Evolutionary conservation across 2,888 invertebrate genomes (phyloP).

Genomic region (Drosophila phalerata): DNA sequence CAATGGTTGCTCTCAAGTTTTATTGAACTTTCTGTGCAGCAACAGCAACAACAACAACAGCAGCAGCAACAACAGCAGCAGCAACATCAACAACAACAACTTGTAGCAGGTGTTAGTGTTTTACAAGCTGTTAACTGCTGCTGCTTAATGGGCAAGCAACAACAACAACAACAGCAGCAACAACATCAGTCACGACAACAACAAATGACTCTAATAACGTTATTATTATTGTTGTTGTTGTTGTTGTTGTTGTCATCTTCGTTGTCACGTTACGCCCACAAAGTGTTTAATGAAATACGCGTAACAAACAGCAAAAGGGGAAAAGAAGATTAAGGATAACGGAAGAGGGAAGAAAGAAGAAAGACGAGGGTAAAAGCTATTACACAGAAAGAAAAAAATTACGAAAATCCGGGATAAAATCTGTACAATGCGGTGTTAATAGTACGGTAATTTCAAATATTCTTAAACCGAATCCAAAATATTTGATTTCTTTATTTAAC

Average conservation of each 20-base stretch:
- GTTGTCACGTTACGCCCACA: conserved; percentile 56
- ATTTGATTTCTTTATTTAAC: too few relatives aligned
- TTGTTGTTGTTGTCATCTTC: conserved; percentile 33
- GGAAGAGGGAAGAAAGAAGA: not conserved
- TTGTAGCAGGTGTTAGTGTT: conserved; percentile 77
- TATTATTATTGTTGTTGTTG: conserved; percentile 12
- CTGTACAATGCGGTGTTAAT: too few relatives aligned
- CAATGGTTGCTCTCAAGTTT: conserved; percentile 56
- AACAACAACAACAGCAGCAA: conserved; percentile 16
- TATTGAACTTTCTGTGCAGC: conserved; percentile 68
- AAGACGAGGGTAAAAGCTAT: not conserved
- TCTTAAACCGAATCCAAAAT: too few relatives aligned
- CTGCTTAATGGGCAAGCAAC: conserved; percentile 65
- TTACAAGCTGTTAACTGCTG: conserved; percentile 79
- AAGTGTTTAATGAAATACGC: conserved; percentile 43
- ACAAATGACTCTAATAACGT: conserved; percentile 23
- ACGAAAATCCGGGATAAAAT: too few relatives aligned
- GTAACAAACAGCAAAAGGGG: not conserved
- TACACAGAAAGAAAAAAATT: too few relatives aligned
- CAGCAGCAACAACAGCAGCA: conserved; percentile 29
- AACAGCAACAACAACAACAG: conserved; percentile 15
- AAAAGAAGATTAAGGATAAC: too few relatives aligned
- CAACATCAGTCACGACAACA: conserved; percentile 18
- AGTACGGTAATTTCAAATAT: too few relatives aligned
- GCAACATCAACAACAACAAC: conserved; percentile 30